phyloP scores from a whole-genome alignment of 2,113 vertebrate genomes.

The Petromus typicus region DNA sequence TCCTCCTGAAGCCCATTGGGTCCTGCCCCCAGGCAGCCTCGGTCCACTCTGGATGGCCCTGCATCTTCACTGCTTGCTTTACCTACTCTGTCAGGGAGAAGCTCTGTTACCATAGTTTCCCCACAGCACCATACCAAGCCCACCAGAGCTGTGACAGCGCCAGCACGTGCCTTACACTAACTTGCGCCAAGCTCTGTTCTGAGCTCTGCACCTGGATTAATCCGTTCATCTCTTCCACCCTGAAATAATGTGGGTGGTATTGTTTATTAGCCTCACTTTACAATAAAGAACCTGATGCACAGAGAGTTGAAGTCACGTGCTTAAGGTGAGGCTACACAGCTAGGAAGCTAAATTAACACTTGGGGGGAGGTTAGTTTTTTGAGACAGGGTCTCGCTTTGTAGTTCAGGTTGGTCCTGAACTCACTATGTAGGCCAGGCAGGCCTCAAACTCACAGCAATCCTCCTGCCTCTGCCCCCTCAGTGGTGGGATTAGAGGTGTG shows the following conservation, averaged over 20 bases:
- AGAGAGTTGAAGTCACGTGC: neutral
- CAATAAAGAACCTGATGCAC: neutral
- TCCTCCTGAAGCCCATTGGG: neutral
- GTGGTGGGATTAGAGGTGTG: too few relatives aligned
- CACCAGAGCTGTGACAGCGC: neutral
- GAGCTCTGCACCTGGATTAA: neutral
- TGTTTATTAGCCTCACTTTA: neutral
- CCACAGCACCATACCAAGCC: neutral
- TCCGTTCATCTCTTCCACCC: neutral
- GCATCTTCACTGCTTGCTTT: too few relatives aligned
- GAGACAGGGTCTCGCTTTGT: too few relatives aligned
- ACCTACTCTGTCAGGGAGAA: neutral
- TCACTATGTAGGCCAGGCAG: too few relatives aligned
- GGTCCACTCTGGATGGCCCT: neutral
- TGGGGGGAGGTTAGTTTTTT: neutral
- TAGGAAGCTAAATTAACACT: neutral
- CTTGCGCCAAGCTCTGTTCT: rapidly evolving
- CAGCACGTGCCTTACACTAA: rapidly evolving
- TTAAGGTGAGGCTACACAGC: neutral
- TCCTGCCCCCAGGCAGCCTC: neutral
- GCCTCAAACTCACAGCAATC: too few relatives aligned
- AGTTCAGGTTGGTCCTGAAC: too few relatives aligned
- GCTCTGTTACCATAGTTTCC: too few relatives aligned
- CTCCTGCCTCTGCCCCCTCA: too few relatives aligned
- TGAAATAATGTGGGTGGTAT: neutral